Base-by-base conservation (phyloP, 1,140 invertebrate genomes). In the Coelopa frigida region DNA sequence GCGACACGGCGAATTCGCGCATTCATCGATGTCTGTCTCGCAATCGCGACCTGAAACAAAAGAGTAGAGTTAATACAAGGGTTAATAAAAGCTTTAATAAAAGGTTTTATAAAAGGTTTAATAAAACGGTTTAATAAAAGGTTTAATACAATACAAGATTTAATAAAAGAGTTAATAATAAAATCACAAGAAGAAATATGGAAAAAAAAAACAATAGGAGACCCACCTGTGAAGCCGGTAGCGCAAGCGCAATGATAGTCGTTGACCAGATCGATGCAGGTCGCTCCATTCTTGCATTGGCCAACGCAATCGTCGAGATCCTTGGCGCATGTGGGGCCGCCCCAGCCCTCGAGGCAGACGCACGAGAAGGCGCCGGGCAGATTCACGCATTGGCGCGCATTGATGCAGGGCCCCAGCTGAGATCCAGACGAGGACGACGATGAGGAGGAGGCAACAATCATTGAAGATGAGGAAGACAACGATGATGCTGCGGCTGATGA, bases 261-360 rank as follows among this genome's bases (percentile, higher is more conserved):
- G 58, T 90, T 88, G 36, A 90, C 74, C 41, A 77, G 73, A 70
- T 93, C 90, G 36, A 80, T 55, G 63, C 89, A 93, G 21, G 73
- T 72, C 20, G 81, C 87, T 15, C 81, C 85, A 70, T 92, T 84
- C 33, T 74, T 59, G 65, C 89, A 93, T 3, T 91, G 90, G 3
- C 85, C 85, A 7, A 81, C 76, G 71, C 94, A 97, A 65, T 87
- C 87, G 68, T 91, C 81, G 61, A 94, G 89, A 69, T 94, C 90
- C 56, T 84, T 78, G 54, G 87, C 83, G 72, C 92, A 96, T 54
- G 87, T 83, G 65, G 86, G 83, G 15, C 80, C 89, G 6, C 80
- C 84, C 87, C 93, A 98, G 18, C 94, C 89, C 39, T 82, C 79
- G 29, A 82, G 73, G 69, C 87, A 85, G 53, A 81, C 72, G 69